Evolutionary conservation across 2,113 vertebrate species (phyloP).

Genomic region (Marmota flaviventris): DNA sequence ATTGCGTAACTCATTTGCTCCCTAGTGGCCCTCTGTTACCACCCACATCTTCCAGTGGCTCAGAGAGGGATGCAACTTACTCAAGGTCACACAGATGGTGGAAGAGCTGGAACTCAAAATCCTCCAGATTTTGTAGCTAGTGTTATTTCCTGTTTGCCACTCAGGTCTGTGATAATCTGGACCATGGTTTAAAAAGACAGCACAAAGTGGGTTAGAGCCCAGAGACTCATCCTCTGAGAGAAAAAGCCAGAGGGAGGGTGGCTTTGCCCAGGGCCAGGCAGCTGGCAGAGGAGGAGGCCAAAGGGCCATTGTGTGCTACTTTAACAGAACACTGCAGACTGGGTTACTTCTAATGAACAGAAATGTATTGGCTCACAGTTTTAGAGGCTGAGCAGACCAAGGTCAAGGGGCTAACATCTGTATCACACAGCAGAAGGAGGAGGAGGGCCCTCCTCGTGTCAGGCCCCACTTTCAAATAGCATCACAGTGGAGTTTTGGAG

Average conservation of each 20-base stretch:
- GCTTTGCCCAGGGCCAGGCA: not conserved
- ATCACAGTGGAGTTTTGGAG: not conserved
- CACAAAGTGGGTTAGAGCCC: not conserved
- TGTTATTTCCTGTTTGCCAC: not conserved
- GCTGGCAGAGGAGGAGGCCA: not conserved
- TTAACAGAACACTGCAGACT: not conserved
- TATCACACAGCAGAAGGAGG: too few species aligned
- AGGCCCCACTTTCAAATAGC: not conserved
- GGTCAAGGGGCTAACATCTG: not conserved
- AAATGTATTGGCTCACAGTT: not conserved
- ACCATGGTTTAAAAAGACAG: not conserved
- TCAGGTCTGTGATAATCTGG: not conserved
- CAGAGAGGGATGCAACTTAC: not conserved
- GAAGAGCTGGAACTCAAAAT: not conserved
- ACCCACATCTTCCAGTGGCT: not conserved
- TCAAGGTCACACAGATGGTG: not conserved
- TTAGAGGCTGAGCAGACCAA: not conserved
- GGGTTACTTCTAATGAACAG: not conserved
- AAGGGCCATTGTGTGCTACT: not conserved
- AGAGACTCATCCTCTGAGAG: not conserved
- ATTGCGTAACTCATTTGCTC: not conserved
- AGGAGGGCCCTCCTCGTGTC: not conserved
- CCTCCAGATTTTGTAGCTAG: not conserved
- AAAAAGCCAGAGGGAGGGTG: not conserved
- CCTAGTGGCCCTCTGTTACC: not conserved